phyloP scores from a whole-genome alignment of 2,113 vertebrate species.

The Clarias magur region DNA sequence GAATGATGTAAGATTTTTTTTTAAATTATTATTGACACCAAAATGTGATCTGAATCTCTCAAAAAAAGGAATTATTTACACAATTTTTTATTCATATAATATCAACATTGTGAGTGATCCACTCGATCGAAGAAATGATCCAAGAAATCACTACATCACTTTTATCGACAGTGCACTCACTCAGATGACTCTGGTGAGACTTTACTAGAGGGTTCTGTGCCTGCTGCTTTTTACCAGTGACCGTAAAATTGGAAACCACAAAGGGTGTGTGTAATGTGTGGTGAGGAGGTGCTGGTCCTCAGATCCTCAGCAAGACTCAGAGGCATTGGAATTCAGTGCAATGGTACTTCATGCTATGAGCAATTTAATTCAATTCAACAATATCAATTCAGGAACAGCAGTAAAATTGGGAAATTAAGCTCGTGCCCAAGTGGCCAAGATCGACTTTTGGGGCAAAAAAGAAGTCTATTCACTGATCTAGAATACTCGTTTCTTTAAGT shows the following conservation, averaged over 20 bases:
- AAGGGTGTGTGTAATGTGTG: neutral
- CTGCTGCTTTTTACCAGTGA: constrained; percentile 7
- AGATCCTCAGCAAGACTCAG: neutral
- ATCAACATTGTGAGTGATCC: neutral
- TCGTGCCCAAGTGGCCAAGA: neutral
- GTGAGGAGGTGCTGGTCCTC: neutral
- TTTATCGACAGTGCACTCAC: neutral
- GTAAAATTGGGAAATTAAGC: neutral
- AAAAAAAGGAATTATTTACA: neutral
- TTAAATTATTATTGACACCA: neutral
- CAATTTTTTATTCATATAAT: neutral
- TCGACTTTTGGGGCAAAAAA: neutral
- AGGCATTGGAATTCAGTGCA: neutral
- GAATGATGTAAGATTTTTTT: neutral
- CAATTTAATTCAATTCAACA: neutral
- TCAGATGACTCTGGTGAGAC: constrained; percentile 15
- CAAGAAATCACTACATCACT: neutral
- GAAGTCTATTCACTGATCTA: neutral
- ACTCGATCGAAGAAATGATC: neutral
- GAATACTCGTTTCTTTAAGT: neutral
- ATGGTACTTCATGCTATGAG: neutral
- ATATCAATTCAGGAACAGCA: neutral
- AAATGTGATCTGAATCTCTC: neutral
- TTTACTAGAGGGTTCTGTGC: neutral
- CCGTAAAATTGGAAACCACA: constrained; percentile 28